Conservation (phyloP, 2,888 invertebrate genomes). For the Lottia gigantea region DNA sequence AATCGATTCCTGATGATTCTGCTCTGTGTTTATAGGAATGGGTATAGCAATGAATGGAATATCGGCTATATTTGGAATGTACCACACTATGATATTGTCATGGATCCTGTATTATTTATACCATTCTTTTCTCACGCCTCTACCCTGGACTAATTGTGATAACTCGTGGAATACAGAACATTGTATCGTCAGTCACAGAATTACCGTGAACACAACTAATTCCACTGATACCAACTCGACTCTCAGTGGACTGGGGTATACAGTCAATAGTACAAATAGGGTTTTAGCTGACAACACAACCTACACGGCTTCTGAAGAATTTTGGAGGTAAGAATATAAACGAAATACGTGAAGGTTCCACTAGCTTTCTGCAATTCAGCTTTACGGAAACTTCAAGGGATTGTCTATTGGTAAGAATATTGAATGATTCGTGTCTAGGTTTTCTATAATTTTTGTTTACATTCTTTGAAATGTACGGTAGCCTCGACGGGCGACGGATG, state of each 20-base stretch:
- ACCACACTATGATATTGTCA: conserved; percentile 18
- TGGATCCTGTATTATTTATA: conserved; percentile 25
- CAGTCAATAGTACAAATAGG: neutral
- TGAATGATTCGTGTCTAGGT: no score
- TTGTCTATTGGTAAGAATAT: neutral
- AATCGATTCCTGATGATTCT: no score
- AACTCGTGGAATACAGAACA: conserved; percentile 19
- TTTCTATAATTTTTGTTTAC: no score
- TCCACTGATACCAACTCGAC: neutral
- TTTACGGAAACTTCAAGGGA: no score
- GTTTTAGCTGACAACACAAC: neutral
- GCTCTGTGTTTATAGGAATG: neutral
- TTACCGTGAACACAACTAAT: neutral
- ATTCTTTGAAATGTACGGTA: no score
- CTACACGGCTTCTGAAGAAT: neutral
- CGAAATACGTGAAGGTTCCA: no score
- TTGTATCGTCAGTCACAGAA: conserved; percentile 8
- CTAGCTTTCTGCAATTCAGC: no score
- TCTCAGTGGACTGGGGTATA: neutral
- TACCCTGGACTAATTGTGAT: conserved; percentile 23
- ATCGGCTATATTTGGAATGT: conserved; percentile 7
- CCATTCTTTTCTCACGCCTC: conserved; percentile 12
- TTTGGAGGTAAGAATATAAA: neutral
- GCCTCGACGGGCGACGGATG: no score
- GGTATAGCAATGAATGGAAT: conserved; percentile 13